These are phyloP conservation scores for Bubo scandiacus DNA, from an alignment of 2,113 vertebrate genomes.

Conservation along the genomic window DNA sequence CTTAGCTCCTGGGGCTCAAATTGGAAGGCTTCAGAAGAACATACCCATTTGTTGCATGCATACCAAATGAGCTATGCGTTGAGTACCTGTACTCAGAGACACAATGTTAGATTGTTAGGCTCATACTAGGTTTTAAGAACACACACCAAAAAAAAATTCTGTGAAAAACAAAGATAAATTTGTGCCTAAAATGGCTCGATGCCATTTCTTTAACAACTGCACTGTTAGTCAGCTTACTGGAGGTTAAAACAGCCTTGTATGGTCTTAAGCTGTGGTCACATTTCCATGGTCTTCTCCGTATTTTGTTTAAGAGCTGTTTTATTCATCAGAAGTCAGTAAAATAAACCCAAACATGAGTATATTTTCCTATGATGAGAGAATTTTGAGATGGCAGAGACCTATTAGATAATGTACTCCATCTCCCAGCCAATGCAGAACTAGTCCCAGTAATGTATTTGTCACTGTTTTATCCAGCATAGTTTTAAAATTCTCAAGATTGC, in stretches of 20 bases:
- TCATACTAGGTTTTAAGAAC: not conserved
- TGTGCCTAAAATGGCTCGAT: not conserved
- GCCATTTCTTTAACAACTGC: not conserved
- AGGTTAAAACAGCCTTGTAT: not conserved
- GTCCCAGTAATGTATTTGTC: not conserved
- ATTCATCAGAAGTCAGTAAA: not conserved
- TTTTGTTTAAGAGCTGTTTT: not conserved
- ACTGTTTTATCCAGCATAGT: not conserved
- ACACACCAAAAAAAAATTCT: not conserved
- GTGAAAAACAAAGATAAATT: not conserved
- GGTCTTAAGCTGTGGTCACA: not conserved
- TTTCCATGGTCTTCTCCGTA: not conserved
- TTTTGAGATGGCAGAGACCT: not conserved
- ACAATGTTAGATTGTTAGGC: not conserved
- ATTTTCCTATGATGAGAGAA: not conserved
- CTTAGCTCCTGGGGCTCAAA: not conserved
- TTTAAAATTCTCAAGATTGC: not conserved
- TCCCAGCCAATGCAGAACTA: not conserved
- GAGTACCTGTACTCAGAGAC: not conserved
- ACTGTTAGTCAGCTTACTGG: not conserved
- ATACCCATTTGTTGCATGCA: not conserved
- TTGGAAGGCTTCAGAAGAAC: not conserved
- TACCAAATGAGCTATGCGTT: not conserved
- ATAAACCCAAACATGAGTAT: not conserved
- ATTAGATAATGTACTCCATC: not conserved